These are phyloP conservation scores for Cinclus cinclus DNA, from an alignment of 2,113 vertebrate species.

Conservation along the genomic window DNA sequence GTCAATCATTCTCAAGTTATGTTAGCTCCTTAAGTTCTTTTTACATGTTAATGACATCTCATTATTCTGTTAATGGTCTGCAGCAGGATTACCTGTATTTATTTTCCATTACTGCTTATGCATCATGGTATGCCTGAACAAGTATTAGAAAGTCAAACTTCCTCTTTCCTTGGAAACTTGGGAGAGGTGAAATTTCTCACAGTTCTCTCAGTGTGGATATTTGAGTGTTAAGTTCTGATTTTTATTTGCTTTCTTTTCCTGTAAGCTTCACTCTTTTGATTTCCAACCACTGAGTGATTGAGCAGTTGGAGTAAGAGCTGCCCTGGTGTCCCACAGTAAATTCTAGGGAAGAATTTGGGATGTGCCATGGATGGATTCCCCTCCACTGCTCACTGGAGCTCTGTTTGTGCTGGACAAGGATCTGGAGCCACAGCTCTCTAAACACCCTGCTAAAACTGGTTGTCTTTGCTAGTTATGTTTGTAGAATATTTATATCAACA, in stretches of 20 bases:
- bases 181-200: background rate
- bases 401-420: background rate
- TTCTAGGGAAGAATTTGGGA: background rate
- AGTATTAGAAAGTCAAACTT: background rate
- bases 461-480: background rate
- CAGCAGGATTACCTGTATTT: slow-evolving; percentile 33
- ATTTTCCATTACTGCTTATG: background rate
- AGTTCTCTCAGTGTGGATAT: background rate
- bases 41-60: background rate
- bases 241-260: background rate
- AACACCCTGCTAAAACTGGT: background rate
- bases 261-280: background rate
- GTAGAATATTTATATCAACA: background rate
- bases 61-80: slow-evolving; percentile 47
- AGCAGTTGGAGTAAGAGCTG: background rate
- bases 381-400: background rate
- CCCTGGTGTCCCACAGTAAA: background rate
- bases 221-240: background rate
- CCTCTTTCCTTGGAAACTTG: background rate
- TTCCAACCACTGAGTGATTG: background rate
- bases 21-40: background rate
- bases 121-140: background rate
- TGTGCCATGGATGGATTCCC: background rate
- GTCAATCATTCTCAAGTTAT: background rate
- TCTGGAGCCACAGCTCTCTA: background rate